Percentiles rank a stretch among this genome's conserved stretches.
These are phyloP conservation scores for Collichthys lucidus DNA, from an alignment of 2,113 vertebrate genomes.

Conservation along the genomic window DNA sequence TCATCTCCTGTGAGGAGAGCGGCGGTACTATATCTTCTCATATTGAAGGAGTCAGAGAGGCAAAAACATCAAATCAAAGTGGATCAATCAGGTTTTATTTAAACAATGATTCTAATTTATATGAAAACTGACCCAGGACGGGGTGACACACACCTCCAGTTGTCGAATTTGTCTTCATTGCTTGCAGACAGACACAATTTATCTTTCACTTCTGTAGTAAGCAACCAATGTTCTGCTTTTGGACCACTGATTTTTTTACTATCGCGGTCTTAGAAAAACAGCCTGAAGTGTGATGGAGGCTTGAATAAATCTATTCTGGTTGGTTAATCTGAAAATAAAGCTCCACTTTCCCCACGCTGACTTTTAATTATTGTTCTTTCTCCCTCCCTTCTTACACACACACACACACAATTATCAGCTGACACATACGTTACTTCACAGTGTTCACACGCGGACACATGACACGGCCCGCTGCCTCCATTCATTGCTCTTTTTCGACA, in stretches of 20 bases:
- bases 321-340: conserved; percentile 9
- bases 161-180: neutral
- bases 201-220: neutral
- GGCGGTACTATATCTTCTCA: no score
- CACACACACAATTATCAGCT: neutral
- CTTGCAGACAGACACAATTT: neutral
- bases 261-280: neutral
- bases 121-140: neutral
- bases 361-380: neutral
- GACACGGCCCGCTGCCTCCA: neutral
- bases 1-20: no score
- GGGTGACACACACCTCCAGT: neutral
- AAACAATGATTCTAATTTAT: neutral
- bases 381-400: neutral
- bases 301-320: conserved; percentile 10
- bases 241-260: neutral
- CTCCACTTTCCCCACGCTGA: neutral
- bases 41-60: no score
- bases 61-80: neutral
- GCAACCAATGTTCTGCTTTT: neutral
- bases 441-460: neutral
- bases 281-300: conserved; percentile 12
- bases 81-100: neutral
- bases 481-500: conserved; percentile 27
- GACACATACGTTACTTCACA: neutral